A percentile compares a stretch with the other conserved stretches of the same genome.
These are phyloP conservation scores for Drosophila infuscata DNA, from an alignment of 2,888 invertebrate species.

Conservation along the genomic window DNA sequence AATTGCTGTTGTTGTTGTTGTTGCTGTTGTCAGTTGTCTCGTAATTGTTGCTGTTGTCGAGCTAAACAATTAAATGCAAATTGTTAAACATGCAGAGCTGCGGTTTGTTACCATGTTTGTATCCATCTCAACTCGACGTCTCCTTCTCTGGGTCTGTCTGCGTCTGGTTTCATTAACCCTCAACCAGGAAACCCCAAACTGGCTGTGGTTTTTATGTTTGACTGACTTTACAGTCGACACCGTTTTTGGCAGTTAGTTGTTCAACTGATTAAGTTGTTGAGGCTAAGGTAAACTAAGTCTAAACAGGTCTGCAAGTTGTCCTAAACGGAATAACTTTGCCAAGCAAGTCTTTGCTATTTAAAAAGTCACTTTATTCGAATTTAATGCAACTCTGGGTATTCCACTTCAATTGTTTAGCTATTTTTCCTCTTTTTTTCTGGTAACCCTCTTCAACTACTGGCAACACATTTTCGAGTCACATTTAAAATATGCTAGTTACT, in stretches of 20 bases:
- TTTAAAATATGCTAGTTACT: background rate
- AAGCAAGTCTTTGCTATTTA: background rate
- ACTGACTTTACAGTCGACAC: constrained; percentile 31
- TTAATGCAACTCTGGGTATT: background rate
- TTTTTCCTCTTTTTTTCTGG: background rate
- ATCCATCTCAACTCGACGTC: background rate
- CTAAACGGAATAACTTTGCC: background rate
- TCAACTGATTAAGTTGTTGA: constrained; percentile 30
- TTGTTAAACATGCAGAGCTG: constrained; percentile 61
- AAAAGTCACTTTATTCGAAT: background rate
- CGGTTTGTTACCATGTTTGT: constrained; percentile 35
- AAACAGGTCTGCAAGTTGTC: background rate
- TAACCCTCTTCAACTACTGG: background rate
- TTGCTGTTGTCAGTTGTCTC: constrained; percentile 32
- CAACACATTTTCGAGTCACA: background rate
- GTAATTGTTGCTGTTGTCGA: constrained; percentile 34
- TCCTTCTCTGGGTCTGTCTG: background rate
- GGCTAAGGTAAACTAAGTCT: constrained; percentile 2
- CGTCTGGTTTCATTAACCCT: constrained; percentile 4
- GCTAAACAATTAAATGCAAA: constrained; percentile 65
- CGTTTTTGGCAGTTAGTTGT: constrained; percentile 13
- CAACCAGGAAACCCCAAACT: constrained; percentile 17
- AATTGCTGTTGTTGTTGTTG: constrained; percentile 50
- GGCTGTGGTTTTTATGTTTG: constrained; percentile 50
- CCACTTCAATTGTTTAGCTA: background rate